Evolutionary conservation across 64 coral and sea anemone genomes (phyloP), one percentile per base, ranked within the genome.

Genomic region (Pachyseris speciosa): DNA sequence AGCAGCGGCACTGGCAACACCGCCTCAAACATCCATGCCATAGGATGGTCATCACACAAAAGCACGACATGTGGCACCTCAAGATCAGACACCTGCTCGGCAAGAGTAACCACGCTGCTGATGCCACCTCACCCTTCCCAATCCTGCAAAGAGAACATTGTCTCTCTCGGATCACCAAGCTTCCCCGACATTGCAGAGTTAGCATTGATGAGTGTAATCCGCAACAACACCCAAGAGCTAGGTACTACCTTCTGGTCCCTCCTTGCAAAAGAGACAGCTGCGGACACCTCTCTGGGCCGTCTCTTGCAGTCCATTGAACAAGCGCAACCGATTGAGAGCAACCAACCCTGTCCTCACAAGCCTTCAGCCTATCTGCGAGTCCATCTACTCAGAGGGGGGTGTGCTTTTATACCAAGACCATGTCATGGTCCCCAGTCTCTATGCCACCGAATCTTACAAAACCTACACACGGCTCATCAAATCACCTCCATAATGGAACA

Each of bases 401-500:
- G 38, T 72, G 16, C 7, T 72, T 1, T 34, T 45, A 9, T 72
- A 72, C 27, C 69, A 72, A 8, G 39, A 72, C 69, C 69, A 37
- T 5, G 69, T 45, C 37, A 4, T 72, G 2, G 69, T 72, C 39
- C 69, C 30, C 10, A 47, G 16, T 61, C 50, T 10, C 85, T 88
- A 10, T 29, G 85, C 48, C 11, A 3, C 33, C 19, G 19, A 0
- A 9, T 74, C 36, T 27, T 88, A 2, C 27, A 74, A 47, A 25
- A 74, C 45, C 85, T 61, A 25, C 85, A 88, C 28, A 69, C 49
- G 7, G 85, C 85, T 10, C 85, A 88, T 47, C 69, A 74, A 73
- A 69, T 28, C 22, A 88, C 74, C 34, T 90, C 73, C 9, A 44
- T 78, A 9, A 85, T 84, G 89, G 89, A 92, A 41, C 89, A 92